Percentiles rank a stretch among this genome's conserved stretches.
phyloP scores from a whole-genome alignment of 2,113 vertebrate species.

The Lynx canadensis region DNA sequence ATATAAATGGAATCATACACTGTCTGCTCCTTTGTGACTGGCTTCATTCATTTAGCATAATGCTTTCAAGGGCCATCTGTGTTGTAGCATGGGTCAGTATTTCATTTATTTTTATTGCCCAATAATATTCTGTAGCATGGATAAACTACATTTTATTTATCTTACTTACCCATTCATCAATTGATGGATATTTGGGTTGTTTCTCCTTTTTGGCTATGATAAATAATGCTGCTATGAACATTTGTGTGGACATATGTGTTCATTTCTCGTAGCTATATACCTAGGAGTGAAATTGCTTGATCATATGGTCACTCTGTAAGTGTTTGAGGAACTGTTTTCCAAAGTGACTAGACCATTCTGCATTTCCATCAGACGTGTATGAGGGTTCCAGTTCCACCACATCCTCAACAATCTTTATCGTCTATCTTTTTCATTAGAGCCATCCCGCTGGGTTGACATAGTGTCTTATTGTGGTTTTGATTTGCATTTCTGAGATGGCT shows the following conservation, averaged over 20 bases:
- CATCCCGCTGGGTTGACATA: background rate
- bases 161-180: background rate
- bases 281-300: background rate
- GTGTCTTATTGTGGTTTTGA: background rate
- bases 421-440: background rate
- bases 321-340: background rate
- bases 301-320: background rate
- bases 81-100: background rate
- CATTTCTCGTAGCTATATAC: background rate
- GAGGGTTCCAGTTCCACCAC: background rate
- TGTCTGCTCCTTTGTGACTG: background rate
- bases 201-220: background rate
- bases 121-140: background rate
- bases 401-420: background rate
- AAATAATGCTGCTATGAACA: background rate
- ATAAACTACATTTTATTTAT: background rate
- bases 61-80: background rate
- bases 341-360: background rate
- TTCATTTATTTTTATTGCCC: background rate
- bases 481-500: background rate
- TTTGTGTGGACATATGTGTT: background rate
- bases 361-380: background rate
- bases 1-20: background rate
- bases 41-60: background rate
- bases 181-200: background rate